Evolutionary conservation across 2,888 invertebrate genomes (phyloP).

Genomic region (Hirtodrosophila cameraria): DNA sequence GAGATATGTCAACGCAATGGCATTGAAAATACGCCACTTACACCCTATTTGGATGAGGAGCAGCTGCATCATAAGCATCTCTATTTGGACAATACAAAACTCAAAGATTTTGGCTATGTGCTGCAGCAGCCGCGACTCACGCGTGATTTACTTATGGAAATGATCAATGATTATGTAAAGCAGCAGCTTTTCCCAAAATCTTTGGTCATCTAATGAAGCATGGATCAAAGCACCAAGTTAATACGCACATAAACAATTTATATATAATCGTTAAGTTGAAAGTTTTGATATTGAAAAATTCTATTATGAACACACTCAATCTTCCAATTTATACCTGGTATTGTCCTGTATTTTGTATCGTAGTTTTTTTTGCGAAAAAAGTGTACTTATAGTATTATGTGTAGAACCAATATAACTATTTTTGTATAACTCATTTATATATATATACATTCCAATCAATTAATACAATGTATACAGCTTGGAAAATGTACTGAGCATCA

Average conservation of each 20-base stretch:
- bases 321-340: constrained; percentile 58
- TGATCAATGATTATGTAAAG: constrained; percentile 91
- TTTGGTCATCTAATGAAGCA: constrained; percentile 85
- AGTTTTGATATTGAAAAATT: constrained; percentile 31
- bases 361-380: constrained; percentile 60
- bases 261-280: constrained; percentile 51
- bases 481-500: constrained; percentile 5
- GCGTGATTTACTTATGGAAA: constrained; percentile 87
- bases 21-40: constrained; percentile 93
- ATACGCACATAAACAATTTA: constrained; percentile 52
- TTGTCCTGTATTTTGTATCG: constrained; percentile 30
- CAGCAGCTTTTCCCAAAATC: constrained; percentile 94
- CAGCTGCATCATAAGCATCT: constrained; percentile 92
- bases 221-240: constrained; percentile 63
- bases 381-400: constrained; percentile 83
- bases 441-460: constrained; percentile 61
- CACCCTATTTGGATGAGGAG: constrained; percentile 94
- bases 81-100: constrained; percentile 89
- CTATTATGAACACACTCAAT: constrained; percentile 30
- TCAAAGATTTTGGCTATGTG: constrained; percentile 86
- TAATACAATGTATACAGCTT: constrained; percentile 35
- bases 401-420: constrained; percentile 49
- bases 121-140: constrained; percentile 87
- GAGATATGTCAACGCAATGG: constrained; percentile 91
- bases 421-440: constrained; percentile 34